phyloP scores from a whole-genome alignment of 2,888 invertebrate species.

The Maniola hyperantus region DNA sequence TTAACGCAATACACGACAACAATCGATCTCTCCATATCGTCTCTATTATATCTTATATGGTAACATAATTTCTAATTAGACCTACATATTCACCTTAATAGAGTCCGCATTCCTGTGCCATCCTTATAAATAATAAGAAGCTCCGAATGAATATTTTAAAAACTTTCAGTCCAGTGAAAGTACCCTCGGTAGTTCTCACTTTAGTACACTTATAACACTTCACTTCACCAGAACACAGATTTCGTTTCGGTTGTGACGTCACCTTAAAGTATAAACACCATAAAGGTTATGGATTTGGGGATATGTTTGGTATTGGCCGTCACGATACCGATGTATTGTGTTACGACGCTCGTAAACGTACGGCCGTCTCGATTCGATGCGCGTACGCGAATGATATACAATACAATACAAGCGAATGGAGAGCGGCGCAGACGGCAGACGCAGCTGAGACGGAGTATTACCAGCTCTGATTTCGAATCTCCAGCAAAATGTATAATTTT shows the following conservation, averaged over 20 bases:
- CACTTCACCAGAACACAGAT: slow-evolving; percentile 52
- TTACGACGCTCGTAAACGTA: slow-evolving; percentile 30
- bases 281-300: slow-evolving; percentile 29
- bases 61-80: slow-evolving; percentile 19
- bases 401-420: slow-evolving; percentile 24
- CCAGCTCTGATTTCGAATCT: slow-evolving; percentile 18
- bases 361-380: slow-evolving; percentile 49
- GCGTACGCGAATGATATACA: slow-evolving; percentile 50
- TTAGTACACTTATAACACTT: slow-evolving; percentile 43
- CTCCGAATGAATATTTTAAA: slow-evolving; percentile 74
- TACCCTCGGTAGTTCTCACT: slow-evolving; percentile 71
- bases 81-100: slow-evolving; percentile 59
- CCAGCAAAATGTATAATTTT: not conserved
- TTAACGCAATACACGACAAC: not conserved
- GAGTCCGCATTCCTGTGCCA: slow-evolving; percentile 51
- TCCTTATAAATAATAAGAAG: slow-evolving; percentile 62
- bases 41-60: slow-evolving; percentile 10
- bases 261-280: slow-evolving; percentile 47
- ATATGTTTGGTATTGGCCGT: slow-evolving; percentile 41
- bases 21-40: slow-evolving; percentile 17
- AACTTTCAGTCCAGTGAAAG: slow-evolving; percentile 83
- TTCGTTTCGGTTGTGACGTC: slow-evolving; percentile 50
- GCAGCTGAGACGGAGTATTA: slow-evolving; percentile 34
- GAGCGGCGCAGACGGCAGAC: slow-evolving; percentile 42
- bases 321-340: slow-evolving; percentile 49